Conservation (phyloP, 1,140 invertebrate genomes). For the Theocolax elegans region DNA sequence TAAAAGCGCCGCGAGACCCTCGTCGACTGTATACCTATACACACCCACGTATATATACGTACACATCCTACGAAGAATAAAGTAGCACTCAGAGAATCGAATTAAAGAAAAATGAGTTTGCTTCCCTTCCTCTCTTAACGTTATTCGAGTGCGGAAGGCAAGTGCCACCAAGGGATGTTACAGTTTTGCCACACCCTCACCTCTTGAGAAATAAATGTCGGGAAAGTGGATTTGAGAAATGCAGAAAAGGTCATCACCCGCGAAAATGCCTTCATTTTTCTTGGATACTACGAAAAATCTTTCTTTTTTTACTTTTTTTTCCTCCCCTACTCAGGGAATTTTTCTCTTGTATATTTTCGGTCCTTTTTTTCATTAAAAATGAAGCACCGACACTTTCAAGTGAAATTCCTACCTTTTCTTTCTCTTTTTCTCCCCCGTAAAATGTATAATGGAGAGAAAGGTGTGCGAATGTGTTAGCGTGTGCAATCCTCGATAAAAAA, state of each 20-base stretch:
- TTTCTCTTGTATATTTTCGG: not conserved
- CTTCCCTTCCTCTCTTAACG: not conserved
- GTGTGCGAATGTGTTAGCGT: too few species aligned
- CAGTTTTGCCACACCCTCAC: too few species aligned
- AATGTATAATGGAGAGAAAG: not conserved
- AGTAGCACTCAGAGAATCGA: not conserved
- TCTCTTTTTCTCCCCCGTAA: not conserved
- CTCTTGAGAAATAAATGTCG: conserved; percentile 25
- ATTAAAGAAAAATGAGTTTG: conserved; percentile 28
- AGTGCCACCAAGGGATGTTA: too few species aligned
- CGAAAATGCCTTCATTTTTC: conserved; percentile 21
- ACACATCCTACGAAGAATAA: too few species aligned
- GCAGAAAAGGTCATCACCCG: conserved; percentile 14
- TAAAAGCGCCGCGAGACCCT: not conserved
- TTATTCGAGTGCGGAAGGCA: not conserved
- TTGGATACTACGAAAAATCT: conserved; percentile 4
- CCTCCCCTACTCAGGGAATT: not conserved
- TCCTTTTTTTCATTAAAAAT: conserved; percentile 18
- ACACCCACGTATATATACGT: too few species aligned
- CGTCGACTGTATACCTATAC: too few species aligned
- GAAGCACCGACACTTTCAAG: not conserved
- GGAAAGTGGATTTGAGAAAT: not conserved
- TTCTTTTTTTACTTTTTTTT: not conserved
- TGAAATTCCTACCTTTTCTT: not conserved
- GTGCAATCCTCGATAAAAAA: too few species aligned